Evolutionary conservation across 2,888 invertebrate species (phyloP).

Genomic region (Mythimna lalbum): DNA sequence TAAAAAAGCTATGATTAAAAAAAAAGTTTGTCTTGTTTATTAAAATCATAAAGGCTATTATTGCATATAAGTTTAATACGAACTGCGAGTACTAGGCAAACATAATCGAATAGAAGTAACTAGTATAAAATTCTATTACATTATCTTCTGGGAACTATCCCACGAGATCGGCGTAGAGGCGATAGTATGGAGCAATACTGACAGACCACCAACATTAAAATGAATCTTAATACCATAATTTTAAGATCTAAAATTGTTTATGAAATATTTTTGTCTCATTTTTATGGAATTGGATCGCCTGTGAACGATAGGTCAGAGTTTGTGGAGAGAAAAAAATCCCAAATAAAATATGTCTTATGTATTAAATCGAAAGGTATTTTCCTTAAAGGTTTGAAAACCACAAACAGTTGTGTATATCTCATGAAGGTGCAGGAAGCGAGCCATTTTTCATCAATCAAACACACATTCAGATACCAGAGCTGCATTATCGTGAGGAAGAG

Average conservation of each 20-base stretch:
- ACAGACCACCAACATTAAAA: constrained; percentile 36
- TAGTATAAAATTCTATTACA: constrained; percentile 68
- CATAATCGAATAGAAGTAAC: constrained; percentile 74
- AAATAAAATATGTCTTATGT: constrained; percentile 11
- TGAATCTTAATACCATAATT: constrained; percentile 23
- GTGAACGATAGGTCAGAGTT: constrained; percentile 58
- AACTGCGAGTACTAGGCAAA: constrained; percentile 71
- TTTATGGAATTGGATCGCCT: constrained; percentile 59
- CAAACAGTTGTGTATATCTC: too few relatives aligned
- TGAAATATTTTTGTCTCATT: constrained; percentile 49
- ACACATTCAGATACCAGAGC: too few relatives aligned
- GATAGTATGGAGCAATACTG: constrained; percentile 66
- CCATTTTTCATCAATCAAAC: too few relatives aligned
- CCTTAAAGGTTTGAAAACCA: too few relatives aligned
- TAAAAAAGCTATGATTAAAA: too few relatives aligned
- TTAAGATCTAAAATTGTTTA: constrained; percentile 25
- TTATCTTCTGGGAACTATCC: constrained; percentile 83
- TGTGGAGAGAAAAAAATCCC: constrained; percentile 18
- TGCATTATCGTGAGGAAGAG: too few relatives aligned
- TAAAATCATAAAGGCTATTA: constrained; percentile 21
- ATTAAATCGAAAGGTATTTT: too few relatives aligned
- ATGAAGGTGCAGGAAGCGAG: too few relatives aligned
- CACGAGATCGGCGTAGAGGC: constrained; percentile 80
- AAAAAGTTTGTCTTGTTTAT: background rate
- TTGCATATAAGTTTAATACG: constrained; percentile 32